These are phyloP conservation scores for Carettochelys insculpta DNA, from an alignment of 2,113 vertebrate genomes.

Conservation along the genomic window DNA sequence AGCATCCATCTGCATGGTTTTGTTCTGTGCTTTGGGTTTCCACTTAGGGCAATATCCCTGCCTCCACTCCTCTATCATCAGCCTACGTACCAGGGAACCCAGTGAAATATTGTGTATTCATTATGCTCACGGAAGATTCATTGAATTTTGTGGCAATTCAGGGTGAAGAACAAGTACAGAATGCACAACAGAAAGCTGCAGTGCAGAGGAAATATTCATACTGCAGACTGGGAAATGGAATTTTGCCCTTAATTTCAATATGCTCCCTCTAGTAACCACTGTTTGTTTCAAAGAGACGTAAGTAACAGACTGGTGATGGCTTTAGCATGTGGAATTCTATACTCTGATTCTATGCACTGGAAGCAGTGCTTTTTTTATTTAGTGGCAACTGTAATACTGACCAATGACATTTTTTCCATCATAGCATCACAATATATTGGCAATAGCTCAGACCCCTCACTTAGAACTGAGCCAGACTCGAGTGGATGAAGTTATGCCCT, in stretches of 20 bases:
- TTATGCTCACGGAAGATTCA: not conserved
- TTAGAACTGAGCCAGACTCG: not conserved
- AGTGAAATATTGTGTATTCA: rapidly evolving
- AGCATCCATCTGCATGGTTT: not conserved
- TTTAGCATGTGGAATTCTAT: not conserved
- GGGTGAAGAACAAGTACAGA: not conserved
- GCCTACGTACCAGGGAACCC: rapidly evolving
- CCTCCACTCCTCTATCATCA: not conserved
- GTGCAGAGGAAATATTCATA: not conserved
- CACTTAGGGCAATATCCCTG: not conserved
- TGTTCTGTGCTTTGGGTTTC: not conserved
- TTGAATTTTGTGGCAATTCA: rapidly evolving
- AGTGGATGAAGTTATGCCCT: not conserved
- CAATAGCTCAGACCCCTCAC: not conserved
- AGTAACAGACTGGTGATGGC: not conserved
- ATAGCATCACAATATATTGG: not conserved
- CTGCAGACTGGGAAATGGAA: not conserved
- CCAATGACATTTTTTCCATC: not conserved
- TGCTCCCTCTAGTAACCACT: not conserved
- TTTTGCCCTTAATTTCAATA: not conserved
- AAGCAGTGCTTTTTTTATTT: rapidly evolving
- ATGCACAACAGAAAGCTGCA: rapidly evolving
- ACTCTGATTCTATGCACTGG: rapidly evolving
- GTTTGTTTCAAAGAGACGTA: not conserved
- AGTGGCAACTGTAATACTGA: not conserved